Percentiles rank a stretch among this genome's conserved stretches.
phyloP scores from a whole-genome alignment of 2,888 invertebrate species.

The Cryptocheilus praepositus region DNA sequence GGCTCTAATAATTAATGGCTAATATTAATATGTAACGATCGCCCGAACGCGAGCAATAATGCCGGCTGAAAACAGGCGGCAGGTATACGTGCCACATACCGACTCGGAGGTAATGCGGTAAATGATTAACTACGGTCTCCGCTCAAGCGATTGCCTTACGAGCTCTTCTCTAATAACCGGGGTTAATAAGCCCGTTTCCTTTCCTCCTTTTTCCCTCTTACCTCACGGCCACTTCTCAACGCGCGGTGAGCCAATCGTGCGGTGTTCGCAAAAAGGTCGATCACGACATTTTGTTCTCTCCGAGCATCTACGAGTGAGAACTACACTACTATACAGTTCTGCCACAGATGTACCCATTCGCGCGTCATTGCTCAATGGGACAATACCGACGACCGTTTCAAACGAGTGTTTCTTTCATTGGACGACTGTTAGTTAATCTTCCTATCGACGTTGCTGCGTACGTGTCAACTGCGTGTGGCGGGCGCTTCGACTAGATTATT shows the following conservation, averaged over 20 bases:
- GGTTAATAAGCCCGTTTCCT: constrained; percentile 20
- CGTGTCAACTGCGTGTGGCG: constrained; percentile 23
- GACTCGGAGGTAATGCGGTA: not conserved
- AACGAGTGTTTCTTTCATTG: too few relatives aligned
- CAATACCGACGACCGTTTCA: too few relatives aligned
- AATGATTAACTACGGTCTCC: constrained; percentile 23
- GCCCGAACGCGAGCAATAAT: constrained; percentile 14
- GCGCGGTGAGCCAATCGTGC: constrained; percentile 6
- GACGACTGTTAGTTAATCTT: not conserved
- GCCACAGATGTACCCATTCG: too few relatives aligned
- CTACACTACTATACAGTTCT: too few relatives aligned
- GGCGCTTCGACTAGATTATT: constrained; percentile 5
- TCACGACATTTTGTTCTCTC: constrained; percentile 7
- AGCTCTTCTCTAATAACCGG: constrained; percentile 8
- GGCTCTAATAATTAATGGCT: constrained; percentile 25
- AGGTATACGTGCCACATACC: not conserved
- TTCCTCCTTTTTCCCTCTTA: not conserved
- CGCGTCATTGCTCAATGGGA: too few relatives aligned
- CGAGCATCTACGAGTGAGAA: not conserved
- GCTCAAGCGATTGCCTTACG: constrained; percentile 9
- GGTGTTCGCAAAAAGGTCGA: constrained; percentile 11
- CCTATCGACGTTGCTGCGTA: not conserved
- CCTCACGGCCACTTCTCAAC: not conserved
- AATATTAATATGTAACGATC: constrained; percentile 22
- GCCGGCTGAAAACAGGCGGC: constrained; percentile 11